Evolutionary conservation across 2,797 vertebrate genomes (phyloP).

Genomic region (Siniperca undulata): DNA sequence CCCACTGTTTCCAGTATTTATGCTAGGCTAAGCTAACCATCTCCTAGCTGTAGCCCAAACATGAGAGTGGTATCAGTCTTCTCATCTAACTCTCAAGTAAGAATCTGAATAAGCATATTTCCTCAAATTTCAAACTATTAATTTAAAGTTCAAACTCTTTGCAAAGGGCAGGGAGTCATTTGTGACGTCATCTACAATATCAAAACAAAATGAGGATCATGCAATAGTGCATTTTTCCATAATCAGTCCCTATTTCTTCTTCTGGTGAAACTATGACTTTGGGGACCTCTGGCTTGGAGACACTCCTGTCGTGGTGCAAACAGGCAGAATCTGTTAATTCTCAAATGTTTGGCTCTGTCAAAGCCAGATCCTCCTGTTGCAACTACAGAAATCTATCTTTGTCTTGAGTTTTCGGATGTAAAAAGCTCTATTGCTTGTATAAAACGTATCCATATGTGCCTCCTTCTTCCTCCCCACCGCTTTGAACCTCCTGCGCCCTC

Average conservation of each 20-base stretch:
- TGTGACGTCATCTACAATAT: neutral
- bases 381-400: slow-evolving; percentile 8
- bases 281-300: slow-evolving; percentile 17
- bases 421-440: slow-evolving; percentile 31
- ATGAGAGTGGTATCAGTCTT: neutral
- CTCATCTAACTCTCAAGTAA: neutral
- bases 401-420: neutral
- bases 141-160: slow-evolving; percentile 2
- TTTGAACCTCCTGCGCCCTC: slow-evolving; percentile 23
- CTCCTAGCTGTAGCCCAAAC: neutral
- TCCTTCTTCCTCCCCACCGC: neutral
- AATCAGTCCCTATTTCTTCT: neutral
- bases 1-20: neutral
- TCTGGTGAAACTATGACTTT: neutral
- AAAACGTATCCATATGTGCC: slow-evolving; percentile 35
- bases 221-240: neutral
- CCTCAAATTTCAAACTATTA: neutral
- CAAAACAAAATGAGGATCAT: slow-evolving; percentile 7
- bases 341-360: neutral
- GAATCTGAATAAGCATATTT: neutral
- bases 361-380: neutral
- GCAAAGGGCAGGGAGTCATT: neutral
- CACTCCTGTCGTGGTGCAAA: slow-evolving; percentile 1
- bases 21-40: slow-evolving; percentile 8
- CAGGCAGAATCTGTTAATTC: neutral